A percentile compares a stretch with the other conserved stretches of the same genome.
Conservation (phyloP, 92 coral and sea anemone genomes). For the Palythoa caribaeorum region DNA sequence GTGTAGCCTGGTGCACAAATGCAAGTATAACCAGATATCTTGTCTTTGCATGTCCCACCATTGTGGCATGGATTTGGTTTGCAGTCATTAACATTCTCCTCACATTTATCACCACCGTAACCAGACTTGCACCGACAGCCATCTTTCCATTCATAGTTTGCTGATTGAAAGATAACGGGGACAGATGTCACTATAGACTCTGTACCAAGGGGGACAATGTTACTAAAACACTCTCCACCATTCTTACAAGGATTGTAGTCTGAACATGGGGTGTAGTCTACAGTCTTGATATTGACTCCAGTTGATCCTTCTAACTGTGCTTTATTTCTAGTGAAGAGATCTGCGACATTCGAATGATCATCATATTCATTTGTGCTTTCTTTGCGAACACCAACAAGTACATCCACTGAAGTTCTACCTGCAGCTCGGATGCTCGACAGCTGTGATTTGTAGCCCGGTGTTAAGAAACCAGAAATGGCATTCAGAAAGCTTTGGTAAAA, state of each 20-base stretch:
- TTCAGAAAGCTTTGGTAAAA: constrained; percentile 69
- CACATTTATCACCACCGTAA: constrained; percentile 74
- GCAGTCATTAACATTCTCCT: constrained; percentile 73
- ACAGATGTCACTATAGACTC: constrained; percentile 55
- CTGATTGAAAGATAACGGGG: constrained; percentile 78
- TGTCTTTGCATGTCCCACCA: constrained; percentile 75
- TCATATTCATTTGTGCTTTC: constrained; percentile 56
- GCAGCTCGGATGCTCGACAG: constrained; percentile 76
- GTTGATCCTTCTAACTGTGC: constrained; percentile 72
- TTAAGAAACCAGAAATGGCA: constrained; percentile 70
- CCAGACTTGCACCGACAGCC: constrained; percentile 84
- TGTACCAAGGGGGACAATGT: constrained; percentile 67
- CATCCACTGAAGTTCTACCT: constrained; percentile 74
- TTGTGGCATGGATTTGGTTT: constrained; percentile 77
- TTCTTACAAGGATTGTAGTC: constrained; percentile 80
- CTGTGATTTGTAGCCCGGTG: constrained; percentile 67
- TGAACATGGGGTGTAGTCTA: constrained; percentile 90
- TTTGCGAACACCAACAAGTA: constrained; percentile 70
- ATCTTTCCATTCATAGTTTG: constrained; percentile 78
- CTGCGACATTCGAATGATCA: constrained; percentile 65
- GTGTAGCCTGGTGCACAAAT: constrained; percentile 80
- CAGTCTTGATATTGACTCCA: constrained; percentile 65
- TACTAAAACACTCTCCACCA: constrained; percentile 90
- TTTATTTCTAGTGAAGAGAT: constrained; percentile 67
- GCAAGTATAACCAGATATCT: constrained; percentile 68